phyloP scores from a whole-genome alignment of 2,888 invertebrate species.

The Xestia xanthographa region DNA sequence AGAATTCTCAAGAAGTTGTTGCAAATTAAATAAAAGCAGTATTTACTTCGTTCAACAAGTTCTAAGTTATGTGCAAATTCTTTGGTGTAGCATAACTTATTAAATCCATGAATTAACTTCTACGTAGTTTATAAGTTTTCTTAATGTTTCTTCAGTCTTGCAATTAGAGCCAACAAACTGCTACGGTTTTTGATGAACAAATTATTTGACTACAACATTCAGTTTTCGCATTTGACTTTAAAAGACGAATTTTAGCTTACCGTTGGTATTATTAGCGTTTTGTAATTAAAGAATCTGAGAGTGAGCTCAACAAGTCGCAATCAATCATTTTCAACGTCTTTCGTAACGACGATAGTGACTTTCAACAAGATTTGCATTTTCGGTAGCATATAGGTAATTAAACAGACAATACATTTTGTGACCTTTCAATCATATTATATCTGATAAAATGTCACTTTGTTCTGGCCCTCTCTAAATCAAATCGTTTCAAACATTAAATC shows the following conservation, averaged over 20 bases:
- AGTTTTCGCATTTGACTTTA: background rate
- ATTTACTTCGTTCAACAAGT: conserved; percentile 13
- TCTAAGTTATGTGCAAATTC: conserved; percentile 3
- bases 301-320: background rate
- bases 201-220: background rate
- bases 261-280: background rate
- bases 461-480: too few species aligned
- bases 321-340: background rate
- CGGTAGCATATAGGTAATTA: background rate
- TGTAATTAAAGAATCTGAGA: background rate
- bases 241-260: background rate
- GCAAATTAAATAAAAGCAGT: conserved; percentile 4
- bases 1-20: background rate
- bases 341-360: background rate
- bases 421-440: background rate
- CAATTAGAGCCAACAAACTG: background rate
- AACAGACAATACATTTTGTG: background rate
- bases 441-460: background rate
- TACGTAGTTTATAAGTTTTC: background rate
- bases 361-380: background rate
- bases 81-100: background rate
- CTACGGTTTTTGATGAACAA: background rate
- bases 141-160: background rate
- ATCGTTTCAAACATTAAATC: background rate
- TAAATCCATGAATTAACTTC: background rate